Conservation (phyloP, 2,113 vertebrate species). For the Zosterops pallidus region DNA sequence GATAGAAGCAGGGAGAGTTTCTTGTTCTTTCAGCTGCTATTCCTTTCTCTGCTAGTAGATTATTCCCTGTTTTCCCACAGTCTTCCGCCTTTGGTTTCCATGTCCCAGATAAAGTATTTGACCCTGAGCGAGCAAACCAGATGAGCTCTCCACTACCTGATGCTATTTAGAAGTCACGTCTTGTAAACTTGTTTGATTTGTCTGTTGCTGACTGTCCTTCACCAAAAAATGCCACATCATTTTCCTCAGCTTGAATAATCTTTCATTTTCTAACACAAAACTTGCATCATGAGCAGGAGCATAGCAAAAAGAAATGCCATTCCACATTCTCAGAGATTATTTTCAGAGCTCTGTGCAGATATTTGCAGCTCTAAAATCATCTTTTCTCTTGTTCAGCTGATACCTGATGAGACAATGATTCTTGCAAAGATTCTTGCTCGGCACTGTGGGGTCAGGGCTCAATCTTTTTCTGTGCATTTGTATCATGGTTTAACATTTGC, state of each 20-base stretch:
- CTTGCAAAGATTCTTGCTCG: neutral
- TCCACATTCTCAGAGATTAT: neutral
- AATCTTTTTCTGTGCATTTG: neutral
- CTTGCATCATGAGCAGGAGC: neutral
- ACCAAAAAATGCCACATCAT: neutral
- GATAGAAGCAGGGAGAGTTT: neutral
- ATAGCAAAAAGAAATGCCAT: neutral
- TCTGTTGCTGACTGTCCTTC: neutral
- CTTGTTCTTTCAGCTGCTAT: neutral
- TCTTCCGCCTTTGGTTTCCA: neutral
- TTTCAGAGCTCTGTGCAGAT: neutral
- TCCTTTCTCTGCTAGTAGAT: neutral
- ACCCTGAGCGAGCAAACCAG: rapidly evolving
- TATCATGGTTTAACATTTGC: neutral
- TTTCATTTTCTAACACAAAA: neutral
- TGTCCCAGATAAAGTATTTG: neutral
- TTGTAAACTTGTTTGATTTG: neutral
- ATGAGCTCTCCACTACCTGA: neutral
- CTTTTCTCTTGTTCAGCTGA: neutral
- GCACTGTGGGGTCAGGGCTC: neutral
- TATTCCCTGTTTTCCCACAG: neutral
- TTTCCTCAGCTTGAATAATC: neutral
- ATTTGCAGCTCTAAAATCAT: neutral
- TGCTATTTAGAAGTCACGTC: neutral
- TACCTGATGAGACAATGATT: neutral